Evolutionary conservation across 2,797 vertebrate species (phyloP).

Genomic region (Leucoraja ocellata): DNA sequence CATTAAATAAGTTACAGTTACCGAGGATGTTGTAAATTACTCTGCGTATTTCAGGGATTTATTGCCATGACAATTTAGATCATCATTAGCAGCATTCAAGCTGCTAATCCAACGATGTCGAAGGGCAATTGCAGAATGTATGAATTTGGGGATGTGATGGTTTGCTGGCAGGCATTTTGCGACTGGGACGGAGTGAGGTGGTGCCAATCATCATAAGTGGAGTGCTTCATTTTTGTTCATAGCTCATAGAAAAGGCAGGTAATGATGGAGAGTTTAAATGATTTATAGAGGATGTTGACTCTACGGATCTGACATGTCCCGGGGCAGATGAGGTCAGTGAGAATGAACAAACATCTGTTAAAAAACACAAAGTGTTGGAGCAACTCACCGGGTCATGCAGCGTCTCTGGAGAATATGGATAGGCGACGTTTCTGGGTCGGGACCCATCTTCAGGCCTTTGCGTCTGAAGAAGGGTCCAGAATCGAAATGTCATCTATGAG

Average conservation of each 20-base stretch:
- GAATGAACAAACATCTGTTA: background rate
- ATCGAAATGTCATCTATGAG: no score
- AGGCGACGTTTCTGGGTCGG: no score
- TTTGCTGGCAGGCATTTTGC: conserved; percentile 6
- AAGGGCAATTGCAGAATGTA: conserved; percentile 12
- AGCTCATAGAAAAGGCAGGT: background rate
- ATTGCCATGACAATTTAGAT: conserved; percentile 17
- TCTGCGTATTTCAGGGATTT: conserved; percentile 10
- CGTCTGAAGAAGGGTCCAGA: no score
- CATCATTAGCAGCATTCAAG: conserved; percentile 2
- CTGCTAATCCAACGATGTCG: conserved; percentile 13
- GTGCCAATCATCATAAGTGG: conserved; percentile 6
- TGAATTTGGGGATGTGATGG: background rate
- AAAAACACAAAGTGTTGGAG: background rate
- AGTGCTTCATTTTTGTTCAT: background rate
- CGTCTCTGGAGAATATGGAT: no score
- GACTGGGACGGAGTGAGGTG: background rate
- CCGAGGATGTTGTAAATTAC: background rate
- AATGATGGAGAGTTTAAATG: background rate
- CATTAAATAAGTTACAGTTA: conserved; percentile 15
- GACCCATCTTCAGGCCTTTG: no score
- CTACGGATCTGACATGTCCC: background rate
- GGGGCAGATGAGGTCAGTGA: background rate
- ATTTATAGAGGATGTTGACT: conserved; percentile 3
- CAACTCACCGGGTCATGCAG: no score